These are phyloP conservation scores for Diglossa cyanea DNA, from an alignment of 2,797 vertebrate genomes.

Conservation along the genomic window DNA sequence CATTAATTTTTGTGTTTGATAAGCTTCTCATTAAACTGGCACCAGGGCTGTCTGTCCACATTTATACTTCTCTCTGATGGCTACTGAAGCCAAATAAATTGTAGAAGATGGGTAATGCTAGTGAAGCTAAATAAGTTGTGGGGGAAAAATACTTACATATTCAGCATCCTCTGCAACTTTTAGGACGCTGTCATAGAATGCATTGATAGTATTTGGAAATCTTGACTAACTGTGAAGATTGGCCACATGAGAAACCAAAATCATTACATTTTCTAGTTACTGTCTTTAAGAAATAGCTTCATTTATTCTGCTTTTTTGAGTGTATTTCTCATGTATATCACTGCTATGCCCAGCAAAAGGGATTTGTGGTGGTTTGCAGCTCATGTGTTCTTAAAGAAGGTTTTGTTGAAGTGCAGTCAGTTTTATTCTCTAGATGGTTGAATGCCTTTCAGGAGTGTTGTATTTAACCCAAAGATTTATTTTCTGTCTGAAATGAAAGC, in stretches of 20 bases:
- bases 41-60: not conserved
- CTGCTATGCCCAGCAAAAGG: not conserved
- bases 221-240: not conserved
- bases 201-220: not conserved
- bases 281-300: not conserved
- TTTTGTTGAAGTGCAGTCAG: not conserved
- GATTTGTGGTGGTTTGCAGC: not conserved
- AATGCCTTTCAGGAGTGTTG: not conserved
- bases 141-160: fast-evolving
- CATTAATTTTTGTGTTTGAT: not conserved
- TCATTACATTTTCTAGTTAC: not conserved
- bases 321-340: not conserved
- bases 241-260: not conserved
- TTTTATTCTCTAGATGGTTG: not conserved
- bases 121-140: not conserved
- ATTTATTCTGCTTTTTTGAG: not conserved
- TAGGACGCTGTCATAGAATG: not conserved
- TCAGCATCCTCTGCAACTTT: not conserved
- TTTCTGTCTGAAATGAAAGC: not conserved
- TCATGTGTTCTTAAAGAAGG: not conserved
- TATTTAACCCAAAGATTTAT: not conserved
- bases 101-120: not conserved
- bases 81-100: not conserved
- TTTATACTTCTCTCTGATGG: not conserved
- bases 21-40: not conserved